Conservation (phyloP, 37 sponge, comb jelly and placozoan species). For the Hormiphora californensis region DNA sequence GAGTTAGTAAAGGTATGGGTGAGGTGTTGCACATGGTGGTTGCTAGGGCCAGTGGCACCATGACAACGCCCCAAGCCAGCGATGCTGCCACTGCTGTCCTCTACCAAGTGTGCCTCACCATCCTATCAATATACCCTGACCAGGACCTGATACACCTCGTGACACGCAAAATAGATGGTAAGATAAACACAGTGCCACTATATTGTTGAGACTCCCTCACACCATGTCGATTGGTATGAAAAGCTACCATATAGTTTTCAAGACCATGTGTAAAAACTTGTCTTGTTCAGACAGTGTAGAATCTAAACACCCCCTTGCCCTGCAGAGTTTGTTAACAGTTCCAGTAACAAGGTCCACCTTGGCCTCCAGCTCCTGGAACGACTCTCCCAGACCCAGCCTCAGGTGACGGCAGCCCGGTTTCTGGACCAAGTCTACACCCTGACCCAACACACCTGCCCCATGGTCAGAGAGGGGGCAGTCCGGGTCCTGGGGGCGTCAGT, state of each 20-base stretch:
- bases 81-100: constrained; percentile 40
- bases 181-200: too few relatives aligned
- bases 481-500: not conserved
- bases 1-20: constrained; percentile 75
- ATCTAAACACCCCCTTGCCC: too few relatives aligned
- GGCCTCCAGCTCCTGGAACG: constrained; percentile 18
- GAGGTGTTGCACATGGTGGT: constrained; percentile 62
- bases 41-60: constrained; percentile 71
- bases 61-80: constrained; percentile 57
- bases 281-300: too few relatives aligned
- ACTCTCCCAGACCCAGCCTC: constrained; percentile 6
- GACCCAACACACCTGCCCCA: not conserved
- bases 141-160: constrained; percentile 35
- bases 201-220: too few relatives aligned
- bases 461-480: not conserved
- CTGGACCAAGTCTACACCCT: constrained; percentile 36
- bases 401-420: too few relatives aligned
- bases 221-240: too few relatives aligned
- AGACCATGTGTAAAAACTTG: too few relatives aligned
- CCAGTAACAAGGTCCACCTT: constrained; percentile 8
- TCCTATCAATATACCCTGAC: constrained; percentile 29
- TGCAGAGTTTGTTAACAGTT: constrained; percentile 51
- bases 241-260: too few relatives aligned
- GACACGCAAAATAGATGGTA: constrained; percentile 51
- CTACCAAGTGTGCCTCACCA: constrained; percentile 34